Percentiles rank a stretch among this genome's conserved stretches.
Evolutionary conservation across 1,140 invertebrate species (phyloP).

Genomic region (Drosophila cardini): DNA sequence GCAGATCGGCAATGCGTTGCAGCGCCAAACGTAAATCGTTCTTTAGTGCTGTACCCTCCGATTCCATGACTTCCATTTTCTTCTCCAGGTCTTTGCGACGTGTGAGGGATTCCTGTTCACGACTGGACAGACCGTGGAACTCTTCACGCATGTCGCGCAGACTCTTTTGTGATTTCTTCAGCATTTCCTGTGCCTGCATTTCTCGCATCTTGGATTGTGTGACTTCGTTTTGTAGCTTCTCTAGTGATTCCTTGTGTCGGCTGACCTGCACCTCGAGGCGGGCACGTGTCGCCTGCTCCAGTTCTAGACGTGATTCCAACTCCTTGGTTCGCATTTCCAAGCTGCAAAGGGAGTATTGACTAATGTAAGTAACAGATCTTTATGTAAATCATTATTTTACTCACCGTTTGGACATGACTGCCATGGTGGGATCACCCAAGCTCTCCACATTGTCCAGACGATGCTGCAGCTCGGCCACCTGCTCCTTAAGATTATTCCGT

Average conservation of each 20-base stretch:
- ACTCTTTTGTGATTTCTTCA: slow-evolving; percentile 89
- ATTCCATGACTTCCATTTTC: slow-evolving; percentile 88
- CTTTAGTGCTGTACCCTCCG: slow-evolving; percentile 87
- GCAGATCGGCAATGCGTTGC: slow-evolving; percentile 93
- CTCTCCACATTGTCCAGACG: slow-evolving; percentile 92
- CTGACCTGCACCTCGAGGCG: slow-evolving; percentile 93
- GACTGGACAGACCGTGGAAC: slow-evolving; percentile 87
- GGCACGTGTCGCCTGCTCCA: slow-evolving; percentile 93
- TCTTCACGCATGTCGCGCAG: slow-evolving; percentile 91
- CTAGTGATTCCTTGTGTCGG: slow-evolving; percentile 93
- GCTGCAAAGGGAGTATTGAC: slow-evolving; percentile 55
- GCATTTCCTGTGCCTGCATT: slow-evolving; percentile 90
- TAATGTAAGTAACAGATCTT: not conserved
- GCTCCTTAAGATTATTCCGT: slow-evolving; percentile 90
- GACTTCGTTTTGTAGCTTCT: slow-evolving; percentile 91
- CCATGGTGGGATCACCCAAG: slow-evolving; percentile 90
- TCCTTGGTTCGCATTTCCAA: slow-evolving; percentile 94
- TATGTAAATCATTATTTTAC: not conserved
- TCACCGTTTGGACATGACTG: slow-evolving; percentile 88
- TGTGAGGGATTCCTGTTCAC: slow-evolving; percentile 90
- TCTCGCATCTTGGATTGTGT: slow-evolving; percentile 89
- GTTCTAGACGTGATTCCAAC: slow-evolving; percentile 94
- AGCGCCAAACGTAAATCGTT: slow-evolving; percentile 92
- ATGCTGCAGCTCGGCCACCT: slow-evolving; percentile 90
- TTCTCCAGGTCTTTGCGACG: slow-evolving; percentile 90